Evolutionary conservation across 2,797 vertebrate genomes (phyloP), one percentile per base, ranked within the genome.

Genomic region (Ciconia nigra): DNA sequence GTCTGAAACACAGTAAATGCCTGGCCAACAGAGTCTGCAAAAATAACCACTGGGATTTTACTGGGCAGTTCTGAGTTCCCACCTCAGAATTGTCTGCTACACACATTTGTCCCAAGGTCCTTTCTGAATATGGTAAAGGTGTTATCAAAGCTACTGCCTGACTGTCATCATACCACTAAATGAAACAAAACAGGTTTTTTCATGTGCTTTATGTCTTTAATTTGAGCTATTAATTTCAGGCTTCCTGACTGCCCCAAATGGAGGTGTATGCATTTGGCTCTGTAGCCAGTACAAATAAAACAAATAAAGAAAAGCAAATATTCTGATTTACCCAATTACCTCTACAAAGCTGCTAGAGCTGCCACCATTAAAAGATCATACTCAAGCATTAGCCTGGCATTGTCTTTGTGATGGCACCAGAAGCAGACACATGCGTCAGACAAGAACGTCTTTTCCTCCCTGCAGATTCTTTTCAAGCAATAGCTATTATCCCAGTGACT

Each of bases 401-500:
- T 90, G 74, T 78, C 76, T 85, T 67, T 88, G 55, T 80, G 35
- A 85, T 76, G 89, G 93, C 87, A 96, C 81, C 79, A 89, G 83
- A 89, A 91, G 77, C 93, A 97, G 93, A 91, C 91, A 89, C 42
- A 22, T 59, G 57, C 22, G 4, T 76, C 93, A 97, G 93, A 96
- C 94, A 51, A 55, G 95, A 94, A 89, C 77, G 86, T 85, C 81
- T 77, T 96, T 91, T 72, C 51, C 66, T 88, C 42, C 54, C 51
- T 87, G 31, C 71, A 66, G 74, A 89, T 93, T 94, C 85, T 96
- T 93, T 90, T 94, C 89, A 94, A 91, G 93, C 76, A 96, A 55
- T 58, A 94, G 70, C 78, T 96, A 54, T 74, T 83, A 96, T 86
- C 51, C 72, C 54, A 42, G 41, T 97, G 96, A 97, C 90, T 97